Base-by-base conservation (phyloP, 2,113 vertebrate species). In the Panthera leo region DNA sequence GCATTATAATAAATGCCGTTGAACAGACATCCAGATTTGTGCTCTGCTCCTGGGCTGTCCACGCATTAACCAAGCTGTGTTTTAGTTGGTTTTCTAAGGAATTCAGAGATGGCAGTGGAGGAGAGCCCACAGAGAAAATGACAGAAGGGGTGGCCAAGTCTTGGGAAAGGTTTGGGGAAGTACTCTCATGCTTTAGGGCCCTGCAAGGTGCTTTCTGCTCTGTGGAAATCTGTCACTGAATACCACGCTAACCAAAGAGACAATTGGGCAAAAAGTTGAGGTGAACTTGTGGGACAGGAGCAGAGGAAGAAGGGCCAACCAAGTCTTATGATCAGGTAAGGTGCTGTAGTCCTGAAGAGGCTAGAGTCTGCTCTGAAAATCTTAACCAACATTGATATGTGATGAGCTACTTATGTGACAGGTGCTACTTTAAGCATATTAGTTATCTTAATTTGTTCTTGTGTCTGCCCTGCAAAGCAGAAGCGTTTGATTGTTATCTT, bases 1-100 rank as follows among this genome's bases (percentile, higher is more conserved):
- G 85, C 79, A 12, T 90, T 89, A 63, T 88, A 97, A 96, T 23
- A 92, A 97, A 80, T 51, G 15, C 45, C 76, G 95, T 48, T 67
- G 67, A 13, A 15, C 18, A 15, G 68, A 63, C 71, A 7, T 36
- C 42, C 23, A 55, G 82, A 45, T 55, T n/a, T 7, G 15, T 8
- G 7, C 85, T 96, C 53, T 83, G 78, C 63, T 42, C 13, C 80
- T 13, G 39, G 80, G 12, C 42, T 31, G 5, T 67, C 73, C 25
- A 9, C 1, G 7, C 5, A 5, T 27, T 36, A 12, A 18, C 36
- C 15, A 58, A 10, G 11, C 27, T 70, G 53, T 36, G 73, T 42
- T 51, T 55, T 42, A 68, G n/a, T 10, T 45, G 65, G 14, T 71
- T 80, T 82, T 85, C 68, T 80, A 48, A 80, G 19, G 63, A 39